These are phyloP conservation scores for Merluccius polli DNA, from an alignment of 2,797 vertebrate genomes.

Conservation along the genomic window DNA sequence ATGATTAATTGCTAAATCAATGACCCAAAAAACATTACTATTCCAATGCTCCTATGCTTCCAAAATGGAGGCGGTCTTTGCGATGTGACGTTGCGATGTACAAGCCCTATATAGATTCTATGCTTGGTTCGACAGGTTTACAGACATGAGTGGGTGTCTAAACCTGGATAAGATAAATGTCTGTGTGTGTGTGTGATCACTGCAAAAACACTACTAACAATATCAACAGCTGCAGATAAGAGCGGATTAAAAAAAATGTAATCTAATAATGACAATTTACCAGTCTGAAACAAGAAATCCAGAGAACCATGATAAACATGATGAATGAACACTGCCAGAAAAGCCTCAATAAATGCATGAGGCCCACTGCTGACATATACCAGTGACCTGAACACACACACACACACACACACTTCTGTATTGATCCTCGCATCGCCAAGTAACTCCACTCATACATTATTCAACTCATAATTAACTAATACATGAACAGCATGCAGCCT, in stretches of 20 bases:
- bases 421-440: not conserved
- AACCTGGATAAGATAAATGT: not conserved
- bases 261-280: not conserved
- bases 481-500: not conserved
- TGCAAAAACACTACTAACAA: not conserved
- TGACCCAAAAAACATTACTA: too few relatives aligned
- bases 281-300: not conserved
- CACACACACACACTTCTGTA: not conserved
- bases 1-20: too few relatives aligned
- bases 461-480: not conserved
- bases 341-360: not conserved
- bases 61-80: too few relatives aligned
- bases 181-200: not conserved
- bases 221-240: not conserved
- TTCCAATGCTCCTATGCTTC: too few relatives aligned
- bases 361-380: not conserved
- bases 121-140: not conserved
- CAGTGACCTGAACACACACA: not conserved
- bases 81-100: too few relatives aligned
- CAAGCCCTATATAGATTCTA: too few relatives aligned
- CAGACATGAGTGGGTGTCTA: too few relatives aligned
- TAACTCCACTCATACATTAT: not conserved
- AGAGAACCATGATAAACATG: constrained; percentile 6
- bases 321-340: not conserved
- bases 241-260: not conserved